These are phyloP conservation scores for Boloria euphrosyne DNA, from an alignment of 2,888 invertebrate species.

Conservation along the genomic window DNA sequence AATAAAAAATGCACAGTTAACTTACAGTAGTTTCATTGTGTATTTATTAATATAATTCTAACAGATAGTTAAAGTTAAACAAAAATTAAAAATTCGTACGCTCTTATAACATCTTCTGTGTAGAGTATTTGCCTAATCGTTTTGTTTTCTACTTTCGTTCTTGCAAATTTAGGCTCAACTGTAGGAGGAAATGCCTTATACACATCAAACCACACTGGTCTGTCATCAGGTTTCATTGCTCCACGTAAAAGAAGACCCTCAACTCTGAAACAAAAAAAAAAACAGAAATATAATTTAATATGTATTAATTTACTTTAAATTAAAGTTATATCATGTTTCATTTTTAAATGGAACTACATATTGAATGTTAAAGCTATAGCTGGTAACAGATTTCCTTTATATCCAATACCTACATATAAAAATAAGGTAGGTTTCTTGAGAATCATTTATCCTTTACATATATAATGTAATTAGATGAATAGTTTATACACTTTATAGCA, in stretches of 20 bases:
- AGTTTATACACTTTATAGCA: too few relatives aligned
- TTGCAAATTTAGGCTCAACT: slow-evolving; percentile 89
- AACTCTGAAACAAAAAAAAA: slow-evolving; percentile 80
- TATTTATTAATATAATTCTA: not conserved
- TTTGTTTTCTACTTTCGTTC: slow-evolving; percentile 82
- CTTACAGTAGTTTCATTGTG: too few relatives aligned
- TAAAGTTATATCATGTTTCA: slow-evolving; percentile 17
- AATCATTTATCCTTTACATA: too few relatives aligned
- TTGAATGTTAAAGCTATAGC: too few relatives aligned
- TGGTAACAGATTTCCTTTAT: too few relatives aligned
- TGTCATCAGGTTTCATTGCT: slow-evolving; percentile 90
- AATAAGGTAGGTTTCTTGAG: too few relatives aligned
- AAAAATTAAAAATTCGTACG: slow-evolving; percentile 86
- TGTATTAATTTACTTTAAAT: slow-evolving; percentile 27
- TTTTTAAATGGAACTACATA: not conserved
- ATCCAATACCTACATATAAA: too few relatives aligned
- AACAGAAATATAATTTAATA: not conserved
- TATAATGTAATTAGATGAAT: too few relatives aligned
- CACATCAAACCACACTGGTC: slow-evolving; percentile 96
- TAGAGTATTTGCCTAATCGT: slow-evolving; percentile 89
- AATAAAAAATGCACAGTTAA: too few relatives aligned
- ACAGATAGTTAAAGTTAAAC: not conserved
- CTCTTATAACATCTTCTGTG: slow-evolving; percentile 91
- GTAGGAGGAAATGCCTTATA: slow-evolving; percentile 96
- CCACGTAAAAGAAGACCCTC: slow-evolving; percentile 90